These are phyloP conservation scores for Lordiphosa andalusiaca DNA, from an alignment of 2,888 invertebrate genomes.

Conservation along the genomic window DNA sequence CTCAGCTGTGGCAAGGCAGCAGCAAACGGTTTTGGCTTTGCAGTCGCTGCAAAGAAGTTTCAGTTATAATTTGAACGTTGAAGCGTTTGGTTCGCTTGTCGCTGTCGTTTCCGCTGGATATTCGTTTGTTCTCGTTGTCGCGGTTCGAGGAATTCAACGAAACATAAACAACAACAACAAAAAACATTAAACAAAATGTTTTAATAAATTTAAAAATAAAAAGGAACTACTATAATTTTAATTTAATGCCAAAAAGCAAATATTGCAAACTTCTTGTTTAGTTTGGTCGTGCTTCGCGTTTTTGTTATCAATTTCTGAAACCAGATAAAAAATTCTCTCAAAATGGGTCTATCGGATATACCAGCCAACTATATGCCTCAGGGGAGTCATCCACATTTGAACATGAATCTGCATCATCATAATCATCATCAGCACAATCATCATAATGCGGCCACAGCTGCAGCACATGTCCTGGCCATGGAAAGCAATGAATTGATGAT, in stretches of 20 bases:
- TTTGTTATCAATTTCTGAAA: constrained; percentile 15
- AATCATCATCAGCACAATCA: constrained; percentile 42
- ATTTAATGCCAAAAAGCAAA: constrained; percentile 36
- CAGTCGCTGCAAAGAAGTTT: constrained; percentile 47
- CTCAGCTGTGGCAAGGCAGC: constrained; percentile 20
- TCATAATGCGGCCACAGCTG: constrained; percentile 40
- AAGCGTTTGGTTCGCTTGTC: constrained; percentile 54
- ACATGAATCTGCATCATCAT: constrained; percentile 37
- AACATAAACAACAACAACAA: constrained; percentile 33
- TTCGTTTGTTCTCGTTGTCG: constrained; percentile 33
- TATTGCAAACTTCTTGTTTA: constrained; percentile 11
- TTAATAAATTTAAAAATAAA: constrained; percentile 36
- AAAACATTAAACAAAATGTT: constrained; percentile 54
- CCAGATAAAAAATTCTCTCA: constrained; percentile 13
- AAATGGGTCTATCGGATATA: constrained; percentile 77
- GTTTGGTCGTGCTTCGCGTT: constrained; percentile 3
- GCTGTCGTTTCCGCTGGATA: constrained; percentile 19
- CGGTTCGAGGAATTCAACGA: constrained; percentile 30
- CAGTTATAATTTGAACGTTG: constrained; percentile 64
- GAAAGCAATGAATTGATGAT: constrained; percentile 64
- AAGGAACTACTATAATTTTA: constrained; percentile 23
- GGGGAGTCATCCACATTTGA: constrained; percentile 49
- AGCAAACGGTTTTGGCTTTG: constrained; percentile 34
- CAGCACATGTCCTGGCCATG: constrained; percentile 72
- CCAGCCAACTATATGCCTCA: constrained; percentile 70